Base-by-base conservation (phyloP, 2,113 vertebrate species). In the Colaptes auratus region DNA sequence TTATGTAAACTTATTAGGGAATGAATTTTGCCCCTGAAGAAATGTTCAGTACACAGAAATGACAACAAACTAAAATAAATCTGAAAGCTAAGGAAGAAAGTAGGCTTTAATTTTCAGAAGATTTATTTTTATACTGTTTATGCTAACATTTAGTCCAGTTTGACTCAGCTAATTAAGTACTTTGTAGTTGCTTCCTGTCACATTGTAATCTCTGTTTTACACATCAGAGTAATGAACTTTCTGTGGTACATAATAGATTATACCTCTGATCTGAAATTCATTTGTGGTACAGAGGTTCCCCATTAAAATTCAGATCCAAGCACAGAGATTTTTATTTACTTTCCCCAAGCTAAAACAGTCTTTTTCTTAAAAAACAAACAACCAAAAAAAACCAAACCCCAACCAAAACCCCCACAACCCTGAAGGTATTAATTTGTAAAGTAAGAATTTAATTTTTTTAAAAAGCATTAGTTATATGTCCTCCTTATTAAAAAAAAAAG, bases 161-260 rank as follows among this genome's bases (percentile, higher is more conserved):
- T 76, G 24, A 72, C 67, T 73, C 82, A 66, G 92, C 86, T 92
- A 4, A 25, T 90, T 92, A 89, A 73, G 19, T 76, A 59, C 30
- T 87, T 82, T 73, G 20, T 69, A 55, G 77, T 94, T 0, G 0
- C 33, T 89, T 89, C 65, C 70, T 87, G 66, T 63, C 74, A 94
- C 16, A 50, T 82, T 86, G 94, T 85, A 80, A 83, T 74, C 67
- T 15, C 27, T 63, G 44, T 93, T 95, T 94, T 94, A 60, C 83
- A 65, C 33, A 81, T 96, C 90, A 74, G 74, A 82, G 12, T 92
- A 90, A 92, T 79, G 63, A 93, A 93, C n/a, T 90, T 92, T 76
- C 61, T 58, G 18, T 75, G 63, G 31, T 76, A 86, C 20, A 13
- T 61, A 46, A 64, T 71, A 60, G 80, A 52, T 88, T 48, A 90